Evolutionary conservation across 30 jellyfish, hydroid and myxozoan species (phyloP), one percentile per base, ranked within the genome.

Genomic region (Catostylus mosaicus): DNA sequence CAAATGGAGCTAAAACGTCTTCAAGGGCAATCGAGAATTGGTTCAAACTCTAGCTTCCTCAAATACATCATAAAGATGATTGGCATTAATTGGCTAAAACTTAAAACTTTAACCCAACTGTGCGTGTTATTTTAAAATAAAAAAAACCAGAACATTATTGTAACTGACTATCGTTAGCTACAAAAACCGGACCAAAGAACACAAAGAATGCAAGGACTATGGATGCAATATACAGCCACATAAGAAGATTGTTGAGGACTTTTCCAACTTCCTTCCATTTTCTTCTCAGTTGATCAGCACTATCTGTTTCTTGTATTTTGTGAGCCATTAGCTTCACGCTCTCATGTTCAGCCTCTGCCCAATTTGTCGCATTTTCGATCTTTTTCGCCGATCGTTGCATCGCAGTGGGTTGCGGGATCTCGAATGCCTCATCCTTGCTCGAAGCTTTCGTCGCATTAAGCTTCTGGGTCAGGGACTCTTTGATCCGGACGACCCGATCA

Each of bases 181-280:
- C 68, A 30, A 87, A 40, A 19, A 78, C 75, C n/a, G 96, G 89
- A 23, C 89, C 88, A 45, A 87, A 77, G 22, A 80, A 63, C 6
- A 65, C 84, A 46, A 87, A 68, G 47, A 87, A 78, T 32, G 96
- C 73, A 14, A 87, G 40, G 34, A 87, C 62, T 35, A 67, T 26
- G 7, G 96, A 74, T 10, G 47, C 30, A 1, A 87, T 87, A 50
- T 77, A 87, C 77, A 87, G 38, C 91, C 89, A 78, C 96, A 87
- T 87, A 57, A 77, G 56, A 37, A 78, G 48, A 57, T 77, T 75
- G 80, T 87, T 87, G 30, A 87, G 50, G 33, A 87, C 96, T 36
- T 60, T 87, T 38, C 91, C 96, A 20, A 87, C 96, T 45, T 72
- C 88, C 36, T 87, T 76, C 96, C 96, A 87, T 45, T 87, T 73